phyloP scores from a whole-genome alignment of 2,797 vertebrate genomes.

The Coranthus polyacanthus region DNA sequence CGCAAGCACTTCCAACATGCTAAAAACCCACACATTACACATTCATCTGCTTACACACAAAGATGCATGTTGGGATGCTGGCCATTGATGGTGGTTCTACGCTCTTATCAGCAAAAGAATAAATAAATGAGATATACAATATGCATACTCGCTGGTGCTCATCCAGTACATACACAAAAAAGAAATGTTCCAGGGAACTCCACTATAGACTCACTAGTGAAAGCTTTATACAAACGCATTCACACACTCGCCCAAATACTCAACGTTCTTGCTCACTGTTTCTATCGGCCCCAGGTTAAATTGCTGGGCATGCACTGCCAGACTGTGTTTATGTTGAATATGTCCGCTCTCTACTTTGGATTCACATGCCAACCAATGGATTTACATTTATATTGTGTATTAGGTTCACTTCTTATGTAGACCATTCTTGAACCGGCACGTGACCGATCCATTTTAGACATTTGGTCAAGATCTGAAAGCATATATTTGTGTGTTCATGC shows the following conservation, averaged over 20 bases:
- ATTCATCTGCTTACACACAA: conserved; percentile 42
- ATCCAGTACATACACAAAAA: conserved; percentile 2
- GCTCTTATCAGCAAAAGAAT: conserved; percentile 32
- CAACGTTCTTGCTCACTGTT: neutral
- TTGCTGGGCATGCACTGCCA: conserved; percentile 23
- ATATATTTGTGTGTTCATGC: conserved; percentile 3
- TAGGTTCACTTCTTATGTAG: conserved; percentile 24
- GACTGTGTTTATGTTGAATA: conserved; percentile 2
- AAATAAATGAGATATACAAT: conserved; percentile 10
- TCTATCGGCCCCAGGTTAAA: neutral
- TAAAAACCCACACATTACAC: conserved; percentile 55
- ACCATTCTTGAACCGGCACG: neutral
- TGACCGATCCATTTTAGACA: conserved; percentile 25
- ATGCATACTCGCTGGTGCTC: neutral
- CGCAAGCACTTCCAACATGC: conserved; percentile 60
- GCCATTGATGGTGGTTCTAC: neutral
- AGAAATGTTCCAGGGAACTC: conserved; percentile 4
- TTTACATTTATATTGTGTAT: conserved; percentile 74
- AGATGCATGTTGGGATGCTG: conserved; percentile 16
- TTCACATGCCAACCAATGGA: conserved; percentile 25
- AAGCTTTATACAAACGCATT: neutral
- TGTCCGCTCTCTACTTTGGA: conserved; percentile 22
- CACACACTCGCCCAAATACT: neutral
- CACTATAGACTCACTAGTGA: neutral
- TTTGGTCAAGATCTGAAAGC: conserved; percentile 11